A percentile compares a stretch with the other conserved stretches of the same genome.
Evolutionary conservation across 1,140 invertebrate species (phyloP).

Genomic region (Drosophila subpulchrella): DNA sequence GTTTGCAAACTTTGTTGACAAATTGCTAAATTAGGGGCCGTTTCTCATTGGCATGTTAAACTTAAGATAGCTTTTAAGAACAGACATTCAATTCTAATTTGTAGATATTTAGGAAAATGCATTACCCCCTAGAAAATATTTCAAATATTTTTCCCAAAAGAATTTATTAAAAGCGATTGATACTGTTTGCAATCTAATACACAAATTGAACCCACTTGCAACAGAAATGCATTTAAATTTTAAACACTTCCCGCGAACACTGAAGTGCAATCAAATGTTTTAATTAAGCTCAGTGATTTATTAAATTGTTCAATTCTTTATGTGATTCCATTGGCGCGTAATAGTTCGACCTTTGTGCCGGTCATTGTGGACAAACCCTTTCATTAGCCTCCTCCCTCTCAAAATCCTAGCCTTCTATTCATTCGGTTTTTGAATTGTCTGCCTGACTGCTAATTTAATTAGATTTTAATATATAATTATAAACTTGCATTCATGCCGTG

Average conservation of each 20-base stretch:
- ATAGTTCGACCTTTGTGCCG: constrained; percentile 16
- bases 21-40: too few species aligned
- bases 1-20: not conserved
- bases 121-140: too few species aligned
- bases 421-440: constrained; percentile 62
- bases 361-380: not conserved
- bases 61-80: too few species aligned
- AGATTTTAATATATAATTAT: constrained; percentile 78
- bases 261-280: constrained; percentile 37
- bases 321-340: constrained; percentile 57
- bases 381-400: not conserved
- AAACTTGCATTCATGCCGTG: constrained; percentile 31
- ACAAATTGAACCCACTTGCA: not conserved
- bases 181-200: not conserved
- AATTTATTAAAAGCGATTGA: not conserved
- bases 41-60: too few species aligned
- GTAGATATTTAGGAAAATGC: too few species aligned
- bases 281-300: constrained; percentile 18
- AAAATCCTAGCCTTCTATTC: constrained; percentile 9
- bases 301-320: constrained; percentile 68
- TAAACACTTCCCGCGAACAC: constrained; percentile 4
- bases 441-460: constrained; percentile 73
- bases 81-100: too few species aligned
- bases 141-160: too few species aligned
- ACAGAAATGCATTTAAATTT: not conserved